Percentiles rank a stretch among this genome's conserved stretches.
phyloP scores from a whole-genome alignment of 2,113 vertebrate species.

The Hippocampus zosterae region DNA sequence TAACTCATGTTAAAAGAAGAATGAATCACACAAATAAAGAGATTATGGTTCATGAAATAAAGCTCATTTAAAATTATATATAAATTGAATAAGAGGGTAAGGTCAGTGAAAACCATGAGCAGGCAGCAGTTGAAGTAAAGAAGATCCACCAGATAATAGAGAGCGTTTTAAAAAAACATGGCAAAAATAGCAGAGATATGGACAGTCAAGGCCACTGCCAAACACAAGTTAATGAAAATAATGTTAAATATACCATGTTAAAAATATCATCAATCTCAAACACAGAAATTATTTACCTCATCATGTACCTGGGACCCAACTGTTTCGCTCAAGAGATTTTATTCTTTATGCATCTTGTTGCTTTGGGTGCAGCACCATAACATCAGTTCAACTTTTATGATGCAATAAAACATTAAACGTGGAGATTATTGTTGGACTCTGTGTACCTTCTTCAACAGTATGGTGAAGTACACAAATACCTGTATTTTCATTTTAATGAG shows the following conservation, averaged over 20 bases:
- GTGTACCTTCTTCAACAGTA: not conserved
- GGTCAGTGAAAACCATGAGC: not conserved
- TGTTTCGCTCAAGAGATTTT: not conserved
- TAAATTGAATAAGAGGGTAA: not conserved
- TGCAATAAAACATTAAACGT: slow-evolving; percentile 5
- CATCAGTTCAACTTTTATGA: slow-evolving; percentile 16
- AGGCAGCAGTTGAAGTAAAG: not conserved
- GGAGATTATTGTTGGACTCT: not conserved
- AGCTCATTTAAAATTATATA: not conserved
- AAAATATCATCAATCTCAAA: not conserved
- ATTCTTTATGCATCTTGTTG: not conserved
- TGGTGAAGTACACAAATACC: not conserved
- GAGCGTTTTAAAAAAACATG: not conserved
- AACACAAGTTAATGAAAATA: not conserved
- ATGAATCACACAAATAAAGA: not conserved
- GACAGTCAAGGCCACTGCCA: not conserved
- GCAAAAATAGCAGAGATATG: not conserved
- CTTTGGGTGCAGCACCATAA: slow-evolving; percentile 15
- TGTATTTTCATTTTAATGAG: no score
- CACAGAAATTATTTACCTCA: slow-evolving; percentile 21
- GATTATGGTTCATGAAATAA: not conserved
- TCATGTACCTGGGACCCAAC: not conserved
- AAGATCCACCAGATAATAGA: not conserved
- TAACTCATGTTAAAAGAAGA: not conserved
- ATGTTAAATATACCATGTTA: not conserved